These are phyloP conservation scores for Notodonta ziczac DNA, from an alignment of 2,888 invertebrate species.

Conservation along the genomic window DNA sequence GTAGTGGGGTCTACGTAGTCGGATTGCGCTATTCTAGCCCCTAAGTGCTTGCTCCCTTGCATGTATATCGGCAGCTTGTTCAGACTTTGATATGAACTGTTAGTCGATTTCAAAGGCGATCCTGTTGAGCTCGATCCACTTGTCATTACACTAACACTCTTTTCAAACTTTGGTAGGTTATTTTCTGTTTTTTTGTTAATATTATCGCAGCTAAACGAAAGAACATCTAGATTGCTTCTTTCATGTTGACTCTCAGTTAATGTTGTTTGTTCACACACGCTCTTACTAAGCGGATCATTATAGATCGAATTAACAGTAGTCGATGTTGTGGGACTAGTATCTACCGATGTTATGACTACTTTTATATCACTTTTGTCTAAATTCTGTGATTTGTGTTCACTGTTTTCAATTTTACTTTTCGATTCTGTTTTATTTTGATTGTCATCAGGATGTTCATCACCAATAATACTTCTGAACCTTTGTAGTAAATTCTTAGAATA, in stretches of 20 bases:
- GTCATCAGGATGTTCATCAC: slow-evolving; percentile 74
- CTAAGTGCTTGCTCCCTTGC: slow-evolving; percentile 92
- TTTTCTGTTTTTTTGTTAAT: slow-evolving; percentile 59
- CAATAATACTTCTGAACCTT: slow-evolving; percentile 79
- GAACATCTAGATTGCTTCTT: slow-evolving; percentile 67
- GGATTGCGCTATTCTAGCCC: slow-evolving; percentile 94
- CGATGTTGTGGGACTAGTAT: slow-evolving; percentile 63
- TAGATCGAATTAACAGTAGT: slow-evolving; percentile 52
- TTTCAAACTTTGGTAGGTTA: slow-evolving; percentile 60
- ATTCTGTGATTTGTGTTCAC: slow-evolving; percentile 52
- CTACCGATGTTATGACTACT: slow-evolving; percentile 71
- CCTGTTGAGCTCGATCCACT: slow-evolving; percentile 56
- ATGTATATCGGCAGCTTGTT: slow-evolving; percentile 86
- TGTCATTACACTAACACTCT: slow-evolving; percentile 68
- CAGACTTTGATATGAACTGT: slow-evolving; percentile 70
- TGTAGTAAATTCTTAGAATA: slow-evolving; percentile 79
- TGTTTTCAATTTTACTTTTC: slow-evolving; percentile 34
- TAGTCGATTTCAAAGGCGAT: slow-evolving; percentile 69
- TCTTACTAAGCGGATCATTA: slow-evolving; percentile 67
- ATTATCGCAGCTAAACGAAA: slow-evolving; percentile 75
- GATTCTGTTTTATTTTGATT: slow-evolving; percentile 62
- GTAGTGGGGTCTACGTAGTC: slow-evolving; percentile 94
- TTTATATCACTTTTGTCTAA: slow-evolving; percentile 63
- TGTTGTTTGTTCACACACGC: slow-evolving; percentile 69
- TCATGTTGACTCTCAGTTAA: slow-evolving; percentile 70